Evolutionary conservation across 2,797 vertebrate species (phyloP), one percentile per base, ranked within the genome.

Genomic region (Hybognathus amarus): DNA sequence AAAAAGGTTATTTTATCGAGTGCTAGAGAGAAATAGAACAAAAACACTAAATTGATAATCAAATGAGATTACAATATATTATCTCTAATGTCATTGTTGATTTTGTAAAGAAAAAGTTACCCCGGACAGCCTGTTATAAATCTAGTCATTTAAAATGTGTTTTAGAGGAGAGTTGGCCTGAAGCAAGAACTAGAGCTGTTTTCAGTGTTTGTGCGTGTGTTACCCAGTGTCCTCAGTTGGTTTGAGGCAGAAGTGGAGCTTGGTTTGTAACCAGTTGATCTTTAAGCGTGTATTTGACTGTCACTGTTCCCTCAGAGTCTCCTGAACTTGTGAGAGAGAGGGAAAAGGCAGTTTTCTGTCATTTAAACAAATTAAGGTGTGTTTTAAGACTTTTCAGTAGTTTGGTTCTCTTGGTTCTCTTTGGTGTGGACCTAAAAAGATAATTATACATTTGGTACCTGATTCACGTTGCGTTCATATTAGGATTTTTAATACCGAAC

Each of bases 281-380:
- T 69, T 92, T 91, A 75, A 95, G 88, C 4, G 6, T 92, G 89
- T 96, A 97, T 75, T 88, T 91, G 71, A 97, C 92, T 0, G 70
- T 88, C 85, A 91, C 91, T 85, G 83, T 90, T 77, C 91, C 94
- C 77, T 91, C 91, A 76, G 89, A 83, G 42, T 84, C 74, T 27
- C 87, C 86, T 86, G 91, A 64, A 30, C 85, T 85, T 96, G 4
- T 54, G 13, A 24, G 0, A 80, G 0, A 80, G 9, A 24, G 17
- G 12, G 13, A 66, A 42, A 64, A 66, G 8, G 3, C 3, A 47
- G 45, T 2, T 20, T 63, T 45, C 22, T n/a, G n/a, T 9, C 0
- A 77, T 24, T 15, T 24, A 61, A n/a, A 56, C 54, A n/a, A 56
- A n/a, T 56, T 0, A 56, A 2, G 52, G 20, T 54, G 52, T 56